Conservation (phyloP, 2,113 vertebrate genomes). For the Pluvialis apricaria region DNA sequence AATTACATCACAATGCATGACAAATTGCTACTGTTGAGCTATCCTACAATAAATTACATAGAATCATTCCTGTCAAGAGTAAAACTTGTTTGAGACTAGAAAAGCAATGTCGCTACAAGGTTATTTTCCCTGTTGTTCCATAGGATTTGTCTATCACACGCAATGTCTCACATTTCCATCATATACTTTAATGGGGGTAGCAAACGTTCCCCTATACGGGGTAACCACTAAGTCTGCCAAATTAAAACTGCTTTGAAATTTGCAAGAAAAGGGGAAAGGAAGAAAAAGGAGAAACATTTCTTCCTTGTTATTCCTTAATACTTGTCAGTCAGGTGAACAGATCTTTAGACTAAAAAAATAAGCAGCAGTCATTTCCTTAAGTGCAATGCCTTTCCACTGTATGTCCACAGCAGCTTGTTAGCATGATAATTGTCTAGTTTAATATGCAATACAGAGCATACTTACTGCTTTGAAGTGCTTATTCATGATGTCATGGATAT, state of each 20-base stretch:
- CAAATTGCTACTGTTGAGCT: slow-evolving; percentile 53
- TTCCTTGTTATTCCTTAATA: slow-evolving; percentile 1
- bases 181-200: background rate
- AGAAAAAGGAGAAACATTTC: background rate
- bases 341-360: background rate
- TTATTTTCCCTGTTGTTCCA: slow-evolving; percentile 39
- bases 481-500: slow-evolving; percentile 43
- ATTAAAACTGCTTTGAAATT: background rate
- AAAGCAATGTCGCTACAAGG: slow-evolving; percentile 37
- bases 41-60: slow-evolving; percentile 47
- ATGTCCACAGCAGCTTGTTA: slow-evolving; percentile 29
- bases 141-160: slow-evolving; percentile 2
- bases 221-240: background rate
- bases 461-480: slow-evolving; percentile 58
- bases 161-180: background rate
- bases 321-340: slow-evolving; percentile 46
- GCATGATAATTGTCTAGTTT: slow-evolving; percentile 45
- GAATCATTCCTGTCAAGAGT: slow-evolving; percentile 45
- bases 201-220: background rate
- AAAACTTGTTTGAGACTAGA: slow-evolving; percentile 36
- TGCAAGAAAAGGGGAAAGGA: background rate
- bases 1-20: slow-evolving; percentile 61
- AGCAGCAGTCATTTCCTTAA: slow-evolving; percentile 6
- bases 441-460: slow-evolving; percentile 40
- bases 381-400: background rate